phyloP scores from a whole-genome alignment of 2,888 invertebrate genomes.

The Drosophila setosimentum region DNA sequence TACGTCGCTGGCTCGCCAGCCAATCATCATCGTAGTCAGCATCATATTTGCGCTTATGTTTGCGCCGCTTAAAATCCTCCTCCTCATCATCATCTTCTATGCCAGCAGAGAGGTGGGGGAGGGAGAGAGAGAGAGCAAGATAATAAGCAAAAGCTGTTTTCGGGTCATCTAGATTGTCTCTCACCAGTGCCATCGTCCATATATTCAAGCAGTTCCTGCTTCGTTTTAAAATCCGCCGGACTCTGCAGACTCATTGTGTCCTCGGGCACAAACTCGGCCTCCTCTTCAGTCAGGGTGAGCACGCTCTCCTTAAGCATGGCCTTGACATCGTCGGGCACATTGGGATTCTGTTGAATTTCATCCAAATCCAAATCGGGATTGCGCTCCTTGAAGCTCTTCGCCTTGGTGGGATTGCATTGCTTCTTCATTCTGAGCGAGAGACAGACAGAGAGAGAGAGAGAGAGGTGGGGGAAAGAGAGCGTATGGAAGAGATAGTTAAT shows the following conservation, averaged over 20 bases:
- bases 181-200: conserved; percentile 84
- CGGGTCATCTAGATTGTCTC: conserved; percentile 7
- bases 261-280: conserved; percentile 60
- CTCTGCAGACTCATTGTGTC: conserved; percentile 71
- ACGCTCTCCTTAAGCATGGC: conserved; percentile 84
- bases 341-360: conserved; percentile 85
- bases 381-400: conserved; percentile 85
- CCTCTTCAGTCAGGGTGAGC: conserved; percentile 80
- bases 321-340: conserved; percentile 85
- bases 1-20: conserved; percentile 81
- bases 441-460: background rate
- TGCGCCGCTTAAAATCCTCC: conserved; percentile 83
- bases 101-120: background rate
- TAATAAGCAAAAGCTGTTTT: conserved; percentile 15
- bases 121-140: conserved; percentile 1
- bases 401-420: conserved; percentile 84
- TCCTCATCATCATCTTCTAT: conserved; percentile 83
- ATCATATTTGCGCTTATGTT: conserved; percentile 83
- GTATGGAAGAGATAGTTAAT: background rate
- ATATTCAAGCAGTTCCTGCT: conserved; percentile 84
- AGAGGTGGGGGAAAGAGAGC: background rate
- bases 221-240: conserved; percentile 82
- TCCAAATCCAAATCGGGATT: conserved; percentile 85
- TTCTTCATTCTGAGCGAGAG: conserved; percentile 83
- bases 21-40: conserved; percentile 85